Conservation (phyloP, 2,797 vertebrate genomes). For the Miichthys miiuy region DNA sequence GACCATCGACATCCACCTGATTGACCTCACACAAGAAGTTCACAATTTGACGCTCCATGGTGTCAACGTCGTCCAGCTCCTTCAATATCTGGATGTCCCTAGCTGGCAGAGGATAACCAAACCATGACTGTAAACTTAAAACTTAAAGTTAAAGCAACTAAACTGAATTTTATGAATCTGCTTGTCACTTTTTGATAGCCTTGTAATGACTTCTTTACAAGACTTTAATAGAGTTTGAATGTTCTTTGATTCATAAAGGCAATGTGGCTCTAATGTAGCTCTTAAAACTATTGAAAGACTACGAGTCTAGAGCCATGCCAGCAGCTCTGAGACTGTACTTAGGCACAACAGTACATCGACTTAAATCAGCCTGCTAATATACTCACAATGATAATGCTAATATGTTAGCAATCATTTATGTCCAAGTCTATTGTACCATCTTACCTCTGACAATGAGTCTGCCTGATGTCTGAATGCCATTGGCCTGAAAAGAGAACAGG, state of each 20-base stretch:
- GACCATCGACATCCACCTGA: slow-evolving; percentile 90
- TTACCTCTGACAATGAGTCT: slow-evolving; percentile 91
- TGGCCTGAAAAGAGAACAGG: slow-evolving; percentile 88
- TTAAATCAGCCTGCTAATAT: too few species aligned
- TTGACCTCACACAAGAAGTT: slow-evolving; percentile 92
- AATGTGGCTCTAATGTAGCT: not conserved
- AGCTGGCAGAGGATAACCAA: slow-evolving; percentile 80
- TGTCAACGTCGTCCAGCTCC: slow-evolving; percentile 90
- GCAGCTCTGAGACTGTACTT: too few species aligned
- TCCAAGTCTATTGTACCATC: not conserved
- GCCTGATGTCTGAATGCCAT: slow-evolving; percentile 87
- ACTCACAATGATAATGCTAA: not conserved
- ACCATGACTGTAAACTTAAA: slow-evolving; percentile 17
- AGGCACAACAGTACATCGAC: too few species aligned
- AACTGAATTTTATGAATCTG: not conserved
- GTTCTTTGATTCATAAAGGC: not conserved
- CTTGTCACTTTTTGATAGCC: not conserved
- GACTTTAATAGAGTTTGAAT: not conserved
- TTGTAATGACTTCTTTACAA: not conserved
- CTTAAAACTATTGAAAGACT: too few species aligned
- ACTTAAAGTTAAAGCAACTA: slow-evolving; percentile 8
- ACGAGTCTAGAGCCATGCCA: too few species aligned
- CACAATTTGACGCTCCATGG: slow-evolving; percentile 88
- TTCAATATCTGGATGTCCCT: slow-evolving; percentile 90
- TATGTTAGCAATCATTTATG: not conserved